Percentiles rank a stretch among this genome's conserved stretches.
These are phyloP conservation scores for Drosophila pseudoananassae DNA, from an alignment of 1,140 invertebrate genomes.

Conservation along the genomic window DNA sequence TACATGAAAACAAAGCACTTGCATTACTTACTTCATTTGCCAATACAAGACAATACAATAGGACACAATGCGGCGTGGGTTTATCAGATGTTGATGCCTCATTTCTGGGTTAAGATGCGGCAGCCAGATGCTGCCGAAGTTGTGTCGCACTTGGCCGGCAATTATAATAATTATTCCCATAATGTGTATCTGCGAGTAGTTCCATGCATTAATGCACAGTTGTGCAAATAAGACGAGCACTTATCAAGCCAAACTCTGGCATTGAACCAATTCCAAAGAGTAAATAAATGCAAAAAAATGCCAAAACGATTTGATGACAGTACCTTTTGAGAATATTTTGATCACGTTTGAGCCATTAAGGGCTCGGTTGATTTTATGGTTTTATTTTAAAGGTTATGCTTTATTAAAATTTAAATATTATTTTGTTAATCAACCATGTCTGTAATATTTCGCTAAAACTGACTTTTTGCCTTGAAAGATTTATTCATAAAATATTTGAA, in stretches of 20 bases:
- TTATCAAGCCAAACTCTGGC: slow-evolving; percentile 27
- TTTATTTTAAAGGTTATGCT: too few species aligned
- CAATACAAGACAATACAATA: slow-evolving; percentile 52
- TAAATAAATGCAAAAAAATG: slow-evolving; percentile 29
- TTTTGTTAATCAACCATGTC: neutral
- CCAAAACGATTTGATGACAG: slow-evolving; percentile 21
- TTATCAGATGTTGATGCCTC: slow-evolving; percentile 47
- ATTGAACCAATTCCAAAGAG: slow-evolving; percentile 43
- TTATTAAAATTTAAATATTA: too few species aligned
- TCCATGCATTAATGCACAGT: slow-evolving; percentile 42
- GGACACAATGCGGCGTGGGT: slow-evolving; percentile 40
- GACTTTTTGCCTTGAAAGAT: neutral
- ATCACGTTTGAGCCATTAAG: neutral
- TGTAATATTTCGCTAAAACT: neutral
- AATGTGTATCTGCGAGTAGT: slow-evolving; percentile 33
- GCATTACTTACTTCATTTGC: slow-evolving; percentile 61
- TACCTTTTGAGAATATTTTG: slow-evolving; percentile 1
- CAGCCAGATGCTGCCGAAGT: slow-evolving; percentile 21
- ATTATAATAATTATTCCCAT: slow-evolving; percentile 71
- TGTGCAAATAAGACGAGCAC: slow-evolving; percentile 52
- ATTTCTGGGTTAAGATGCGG: slow-evolving; percentile 73
- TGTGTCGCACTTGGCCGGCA: slow-evolving; percentile 53
- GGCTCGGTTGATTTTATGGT: too few species aligned
- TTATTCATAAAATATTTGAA: neutral
- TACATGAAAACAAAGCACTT: slow-evolving; percentile 62